Conservation (phyloP, 2,113 vertebrate genomes). For the Speoplatyrhinus poulsoni region DNA sequence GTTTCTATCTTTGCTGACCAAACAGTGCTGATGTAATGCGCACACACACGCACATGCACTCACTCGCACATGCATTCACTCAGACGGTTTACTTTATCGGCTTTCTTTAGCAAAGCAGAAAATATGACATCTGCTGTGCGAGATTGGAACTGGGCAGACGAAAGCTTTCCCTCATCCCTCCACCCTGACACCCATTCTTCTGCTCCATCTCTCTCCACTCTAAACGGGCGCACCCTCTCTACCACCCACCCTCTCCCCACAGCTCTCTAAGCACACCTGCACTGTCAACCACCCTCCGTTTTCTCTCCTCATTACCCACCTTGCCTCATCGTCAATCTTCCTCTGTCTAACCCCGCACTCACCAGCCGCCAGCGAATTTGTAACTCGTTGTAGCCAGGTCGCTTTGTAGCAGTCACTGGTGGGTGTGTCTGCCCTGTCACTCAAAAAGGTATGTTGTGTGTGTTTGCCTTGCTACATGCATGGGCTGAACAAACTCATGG, state of each 20-base stretch:
- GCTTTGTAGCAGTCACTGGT: too few relatives aligned
- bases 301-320: background rate
- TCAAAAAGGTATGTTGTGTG: too few relatives aligned
- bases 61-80: constrained; percentile 7
- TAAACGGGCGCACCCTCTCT: constrained; percentile 6
- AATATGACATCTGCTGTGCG: constrained; percentile 24
- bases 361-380: too few relatives aligned
- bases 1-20: background rate
- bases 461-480: too few relatives aligned
- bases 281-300: constrained; percentile 10
- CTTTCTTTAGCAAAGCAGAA: constrained; percentile 14
- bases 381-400: too few relatives aligned
- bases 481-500: too few relatives aligned
- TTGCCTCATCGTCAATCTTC: background rate
- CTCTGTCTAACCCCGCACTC: background rate
- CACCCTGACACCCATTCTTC: constrained; percentile 23
- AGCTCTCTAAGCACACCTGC: constrained; percentile 20
- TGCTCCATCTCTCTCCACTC: constrained; percentile 19
- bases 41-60: background rate
- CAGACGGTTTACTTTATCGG: constrained; percentile 14
- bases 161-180: constrained; percentile 14
- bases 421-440: too few relatives aligned
- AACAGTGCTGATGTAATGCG: background rate
- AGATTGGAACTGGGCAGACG: background rate
- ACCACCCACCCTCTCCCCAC: constrained; percentile 10